Evolutionary conservation across 2,888 invertebrate species (phyloP).

Genomic region (Augiades crinisus): DNA sequence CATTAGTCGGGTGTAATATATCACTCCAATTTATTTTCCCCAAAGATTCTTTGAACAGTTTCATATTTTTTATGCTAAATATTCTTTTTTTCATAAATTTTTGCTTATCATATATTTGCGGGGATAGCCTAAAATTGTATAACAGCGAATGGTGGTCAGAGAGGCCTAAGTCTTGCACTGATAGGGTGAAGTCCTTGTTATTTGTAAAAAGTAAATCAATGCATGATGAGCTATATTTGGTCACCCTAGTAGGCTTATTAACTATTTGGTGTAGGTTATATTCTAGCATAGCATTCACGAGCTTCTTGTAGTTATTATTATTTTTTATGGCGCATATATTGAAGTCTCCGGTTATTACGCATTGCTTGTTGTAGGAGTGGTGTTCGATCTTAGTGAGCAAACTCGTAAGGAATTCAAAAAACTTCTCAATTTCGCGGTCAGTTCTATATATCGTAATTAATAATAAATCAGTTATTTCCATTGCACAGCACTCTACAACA

Average conservation of each 20-base stretch:
- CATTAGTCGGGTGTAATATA: not conserved
- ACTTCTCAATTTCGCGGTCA: slow-evolving; percentile 3
- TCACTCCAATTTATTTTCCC: not conserved
- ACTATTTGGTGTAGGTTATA: slow-evolving; percentile 8
- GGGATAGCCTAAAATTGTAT: not conserved
- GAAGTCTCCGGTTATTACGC: slow-evolving; percentile 1
- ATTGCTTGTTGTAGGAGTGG: not conserved
- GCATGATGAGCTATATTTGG: slow-evolving; percentile 1
- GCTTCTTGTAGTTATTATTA: not conserved
- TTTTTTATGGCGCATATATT: slow-evolving; percentile 7
- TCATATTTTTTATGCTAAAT: slow-evolving; percentile 1
- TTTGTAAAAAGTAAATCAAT: slow-evolving; percentile 9
- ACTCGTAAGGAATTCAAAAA: not conserved
- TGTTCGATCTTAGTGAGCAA: not conserved
- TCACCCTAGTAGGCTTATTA: not conserved
- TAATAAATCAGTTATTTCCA: not conserved
- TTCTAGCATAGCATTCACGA: not conserved
- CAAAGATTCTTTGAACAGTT: not conserved
- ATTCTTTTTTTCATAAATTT: not conserved
- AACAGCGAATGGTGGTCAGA: slow-evolving; percentile 3
- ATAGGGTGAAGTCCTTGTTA: not conserved
- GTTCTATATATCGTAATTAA: not conserved
- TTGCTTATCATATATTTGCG: not conserved
- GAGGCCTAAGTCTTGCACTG: slow-evolving; percentile 1
- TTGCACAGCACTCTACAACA: slow-evolving; percentile 3